Base-by-base conservation (phyloP, 2,113 vertebrate genomes). In the Ochotona curzoniae region DNA sequence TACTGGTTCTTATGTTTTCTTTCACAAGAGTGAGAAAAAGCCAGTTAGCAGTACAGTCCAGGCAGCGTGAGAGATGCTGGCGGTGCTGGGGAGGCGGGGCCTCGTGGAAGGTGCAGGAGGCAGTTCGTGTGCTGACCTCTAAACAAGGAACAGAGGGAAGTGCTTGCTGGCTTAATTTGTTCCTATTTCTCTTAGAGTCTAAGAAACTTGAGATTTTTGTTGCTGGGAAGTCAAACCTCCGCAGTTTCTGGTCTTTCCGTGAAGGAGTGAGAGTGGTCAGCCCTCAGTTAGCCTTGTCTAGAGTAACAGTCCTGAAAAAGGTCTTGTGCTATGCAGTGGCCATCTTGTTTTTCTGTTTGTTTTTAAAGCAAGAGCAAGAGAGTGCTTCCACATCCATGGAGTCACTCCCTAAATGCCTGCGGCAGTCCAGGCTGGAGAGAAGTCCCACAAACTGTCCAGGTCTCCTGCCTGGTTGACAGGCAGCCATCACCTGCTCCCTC, bases 191-290 rank as follows among this genome's bases (percentile, higher is more conserved):
- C 79, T 66, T 32, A 82, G 71, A 82, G 76, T 57, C 21, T 92
- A 49, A 83, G 81, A 71, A 69, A 91, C 83, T 84, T 61, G 1
- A 17, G 82, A 61, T 28, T 74, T 95, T 89, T 81, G 47, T 90
- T 93, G 70, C 32, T 89, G 54, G 18, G 51, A 73, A 66, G 23
- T 66, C 18, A 74, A 71, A 73, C 94, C 87, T 88, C 51, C 49
- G 63, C 78, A 44, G 70, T 82, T 84, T 86, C 93, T 91, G 14
- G 70, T 92, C 17, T 82, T 86, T 79, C 54, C n/a, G 85, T 81
- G 63, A 89, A 38, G 67, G n/a, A n/a, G n/a, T 17, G 17, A 61
- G 61, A 90, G 0, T 69, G n/a, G 35, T 8, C 0, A 81, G 49
- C 28, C 84, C 2, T 89, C 15, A 63, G n/a, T 15, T 87, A 61